A percentile compares a stretch with the other conserved stretches of the same genome.
These are phyloP conservation scores for Scelioninae gen. 1 DNA, from an alignment of 2,888 invertebrate genomes.

Conservation along the genomic window DNA sequence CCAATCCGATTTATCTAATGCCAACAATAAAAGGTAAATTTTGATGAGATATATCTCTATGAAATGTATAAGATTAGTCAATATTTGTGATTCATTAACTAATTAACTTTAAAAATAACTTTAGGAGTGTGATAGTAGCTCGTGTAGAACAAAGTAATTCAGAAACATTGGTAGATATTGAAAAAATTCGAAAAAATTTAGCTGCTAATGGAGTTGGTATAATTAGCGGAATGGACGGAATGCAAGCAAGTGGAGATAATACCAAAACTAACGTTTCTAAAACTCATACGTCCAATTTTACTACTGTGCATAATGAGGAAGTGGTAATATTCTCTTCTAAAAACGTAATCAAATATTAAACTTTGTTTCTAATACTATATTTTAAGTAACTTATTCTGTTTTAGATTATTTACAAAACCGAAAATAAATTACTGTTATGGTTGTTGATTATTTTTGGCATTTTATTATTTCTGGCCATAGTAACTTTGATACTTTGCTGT, in stretches of 20 bases:
- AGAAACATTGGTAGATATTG: conserved; percentile 81
- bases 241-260: conserved; percentile 26
- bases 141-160: conserved; percentile 80
- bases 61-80: neutral
- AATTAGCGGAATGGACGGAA: conserved; percentile 76
- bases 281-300: conserved; percentile 53
- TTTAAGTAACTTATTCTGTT: conserved; percentile 77
- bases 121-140: conserved; percentile 81
- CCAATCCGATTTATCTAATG: conserved; percentile 64
- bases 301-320: conserved; percentile 76
- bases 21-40: conserved; percentile 76
- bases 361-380: neutral
- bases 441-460: conserved; percentile 90
- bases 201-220: conserved; percentile 82
- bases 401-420: conserved; percentile 90
- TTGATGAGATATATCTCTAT: too few species aligned
- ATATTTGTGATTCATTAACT: neutral
- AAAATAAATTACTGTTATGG: conserved; percentile 91
- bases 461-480: conserved; percentile 89
- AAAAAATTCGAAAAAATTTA: conserved; percentile 80
- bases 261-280: conserved; percentile 38
- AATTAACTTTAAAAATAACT: conserved; percentile 26
- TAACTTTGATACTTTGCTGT: conserved; percentile 91
- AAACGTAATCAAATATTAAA: neutral
- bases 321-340: conserved; percentile 68